Evolutionary conservation across 2,888 invertebrate species (phyloP), one percentile per base, ranked within the genome.

Genomic region (Therioaphis trifolii): DNA sequence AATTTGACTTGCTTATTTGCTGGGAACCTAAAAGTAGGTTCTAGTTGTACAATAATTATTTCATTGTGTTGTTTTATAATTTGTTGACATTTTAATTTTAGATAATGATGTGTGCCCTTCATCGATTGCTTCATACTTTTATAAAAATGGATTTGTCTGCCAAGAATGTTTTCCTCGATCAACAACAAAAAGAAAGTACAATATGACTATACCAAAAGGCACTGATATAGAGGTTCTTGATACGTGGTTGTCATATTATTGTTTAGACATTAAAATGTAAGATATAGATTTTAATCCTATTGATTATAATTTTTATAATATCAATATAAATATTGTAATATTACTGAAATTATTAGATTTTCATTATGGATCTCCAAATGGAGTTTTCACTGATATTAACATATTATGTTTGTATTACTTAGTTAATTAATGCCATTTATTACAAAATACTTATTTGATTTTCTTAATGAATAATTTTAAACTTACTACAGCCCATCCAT

Each of bases 211-310:
- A 18, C 80, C 80, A 29, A 35, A 4, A 7, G 49, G 72, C 18
- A 40, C n/a, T 21, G 63, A 82, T 63, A 18, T 63, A 24, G 5
- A 18, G 24, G 24, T 82, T 21, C 24, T 82, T 4, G 80, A 82
- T 52, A 82, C 72, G 18, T 82, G 80, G 80, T 63, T 82, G n/a
- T 82, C 80, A 7, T 82, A 82, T 35, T 82, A 49, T 63, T 72
- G 72, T 40, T 82, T 82, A 63, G 80, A 63, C 4, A 40, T 82
- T 24, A 21, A 72, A 7, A 40, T 82, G 80, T 82, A 63, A 74
- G 72, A 61, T 29, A 49, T 21, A n/a, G n/a, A 21, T 55, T 21
- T 55, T n/a, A 18, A 43, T 9, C 4, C 21, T 1, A 18, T 18
- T 49, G 2, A 11, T n/a, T n/a, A 21, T 21, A n/a, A 52, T 55